Evolutionary conservation across 1,140 invertebrate species (phyloP), one percentile per base, ranked within the genome.

Genomic region (Nixonia krombeini): DNA sequence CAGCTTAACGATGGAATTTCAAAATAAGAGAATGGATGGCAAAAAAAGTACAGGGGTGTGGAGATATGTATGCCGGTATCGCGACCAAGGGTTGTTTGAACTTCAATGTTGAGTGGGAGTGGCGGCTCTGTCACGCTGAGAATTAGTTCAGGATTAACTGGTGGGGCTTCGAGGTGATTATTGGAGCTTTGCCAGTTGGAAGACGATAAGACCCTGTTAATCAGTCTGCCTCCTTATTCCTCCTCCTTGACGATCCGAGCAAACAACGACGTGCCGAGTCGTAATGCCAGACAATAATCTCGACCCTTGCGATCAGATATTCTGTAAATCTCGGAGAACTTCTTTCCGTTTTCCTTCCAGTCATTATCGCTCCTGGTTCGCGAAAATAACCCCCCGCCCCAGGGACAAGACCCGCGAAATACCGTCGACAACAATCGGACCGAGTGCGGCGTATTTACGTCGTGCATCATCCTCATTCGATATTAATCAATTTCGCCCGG

Each of bases 91-190:
- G 33, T 23, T 44, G 41, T 44, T 25, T 45, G 8, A 25, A 46
- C 21, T 44, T 10, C 15, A 37, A 23, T 41, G 41, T 33, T 35
- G 66, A 56, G 61, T 62, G 49, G 47, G 53, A 62, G 72, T 61
- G 62, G 47, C 57, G 56, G 56, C 33, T 59, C 73, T 72, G 76
- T 79, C 73, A 77, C 71, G 69, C 42, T 42, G 70, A 75, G 80
- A 80, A 80, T 82, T 80, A 80, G 70, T 73, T 70, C 67, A 53
- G 73, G 72, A 80, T 81, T 80, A 79, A 81, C 74, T 70, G 65
- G 57, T 73, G 61, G 70, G 76, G 78, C 77, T 82, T 82, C 75
- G 53, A 72, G 70, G 72, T 75, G 77, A 80, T 82, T 82, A 80
- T 78, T 75, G 75, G 70, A 79, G 72, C 73, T 79, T 80, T 78